Percentiles rank a stretch among this genome's conserved stretches.
phyloP scores from a whole-genome alignment of 2,113 vertebrate genomes.

The Thunnus thynnus region DNA sequence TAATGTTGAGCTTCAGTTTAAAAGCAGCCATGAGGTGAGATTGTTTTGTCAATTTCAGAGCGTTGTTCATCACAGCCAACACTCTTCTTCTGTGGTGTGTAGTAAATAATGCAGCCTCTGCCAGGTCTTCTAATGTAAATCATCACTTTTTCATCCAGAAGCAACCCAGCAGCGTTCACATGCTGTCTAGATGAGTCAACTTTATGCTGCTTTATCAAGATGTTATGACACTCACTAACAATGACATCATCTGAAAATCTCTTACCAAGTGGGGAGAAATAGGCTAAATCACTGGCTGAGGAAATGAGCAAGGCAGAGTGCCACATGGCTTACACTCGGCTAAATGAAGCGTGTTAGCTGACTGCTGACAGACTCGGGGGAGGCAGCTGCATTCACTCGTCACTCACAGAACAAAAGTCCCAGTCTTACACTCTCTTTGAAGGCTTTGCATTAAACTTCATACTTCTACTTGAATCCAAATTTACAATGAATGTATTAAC shows the following conservation, averaged over 20 bases:
- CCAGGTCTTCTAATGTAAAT: not conserved
- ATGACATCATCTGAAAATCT: constrained; percentile 53
- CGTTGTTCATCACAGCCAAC: too few species aligned
- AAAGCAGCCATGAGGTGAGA: too few species aligned
- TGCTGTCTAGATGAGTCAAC: constrained; percentile 31
- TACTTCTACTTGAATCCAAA: constrained; percentile 12
- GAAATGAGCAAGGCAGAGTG: constrained; percentile 46
- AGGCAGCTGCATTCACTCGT: constrained; percentile 48
- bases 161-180: constrained; percentile 22
- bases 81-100: not conserved
- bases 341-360: constrained; percentile 35
- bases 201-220: constrained; percentile 21
- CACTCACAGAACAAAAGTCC: constrained; percentile 47
- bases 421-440: constrained; percentile 17
- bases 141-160: constrained; percentile 16
- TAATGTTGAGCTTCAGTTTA: too few species aligned
- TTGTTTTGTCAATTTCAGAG: too few species aligned
- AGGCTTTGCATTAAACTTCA: constrained; percentile 13
- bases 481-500: constrained; percentile 26
- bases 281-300: constrained; percentile 49
- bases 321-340: constrained; percentile 44
- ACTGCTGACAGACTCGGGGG: constrained; percentile 49
- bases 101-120: not conserved
- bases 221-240: constrained; percentile 36
- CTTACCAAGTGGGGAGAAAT: constrained; percentile 31